phyloP scores from a whole-genome alignment of 1,140 invertebrate species.

The Branchinecta lynchi region DNA sequence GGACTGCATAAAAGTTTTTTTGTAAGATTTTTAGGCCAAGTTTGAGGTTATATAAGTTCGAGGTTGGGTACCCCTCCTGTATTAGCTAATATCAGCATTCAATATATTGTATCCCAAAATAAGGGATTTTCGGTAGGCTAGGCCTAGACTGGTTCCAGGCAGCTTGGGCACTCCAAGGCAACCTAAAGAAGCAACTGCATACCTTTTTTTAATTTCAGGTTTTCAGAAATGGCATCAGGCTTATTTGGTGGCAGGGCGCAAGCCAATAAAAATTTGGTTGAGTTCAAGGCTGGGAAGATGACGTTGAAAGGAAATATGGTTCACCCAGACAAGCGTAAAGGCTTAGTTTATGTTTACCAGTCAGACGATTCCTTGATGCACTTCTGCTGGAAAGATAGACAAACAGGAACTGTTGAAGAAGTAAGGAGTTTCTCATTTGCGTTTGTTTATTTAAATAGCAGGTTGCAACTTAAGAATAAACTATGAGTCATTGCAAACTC shows the following conservation, averaged over 20 bases:
- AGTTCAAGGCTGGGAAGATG: conserved; percentile 95
- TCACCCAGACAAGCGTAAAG: conserved; percentile 87
- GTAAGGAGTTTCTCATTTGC: conserved; percentile 34
- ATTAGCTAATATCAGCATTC: no score
- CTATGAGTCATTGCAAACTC: background rate
- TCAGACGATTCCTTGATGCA: conserved; percentile 92
- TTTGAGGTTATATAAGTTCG: no score
- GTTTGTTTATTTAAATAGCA: conserved; percentile 19
- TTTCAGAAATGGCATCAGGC: background rate
- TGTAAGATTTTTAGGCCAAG: no score
- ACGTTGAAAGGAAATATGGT: conserved; percentile 85
- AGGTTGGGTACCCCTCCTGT: no score
- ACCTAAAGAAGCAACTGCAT: no score
- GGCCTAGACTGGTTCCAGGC: no score
- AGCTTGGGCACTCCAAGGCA: no score
- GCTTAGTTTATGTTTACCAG: conserved; percentile 82
- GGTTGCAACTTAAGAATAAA: conserved; percentile 12
- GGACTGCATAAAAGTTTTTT: no score
- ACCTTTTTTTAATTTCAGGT: no score
- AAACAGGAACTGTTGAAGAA: conserved; percentile 55
- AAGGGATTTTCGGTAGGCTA: no score
- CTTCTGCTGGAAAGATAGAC: conserved; percentile 94
- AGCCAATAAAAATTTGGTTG: conserved; percentile 71
- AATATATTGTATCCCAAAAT: no score
- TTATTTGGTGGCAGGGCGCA: background rate